A percentile compares a stretch with the other conserved stretches of the same genome.
These are phyloP conservation scores for Platichthys stellatus DNA, from an alignment of 2,113 vertebrate species.

Conservation along the genomic window DNA sequence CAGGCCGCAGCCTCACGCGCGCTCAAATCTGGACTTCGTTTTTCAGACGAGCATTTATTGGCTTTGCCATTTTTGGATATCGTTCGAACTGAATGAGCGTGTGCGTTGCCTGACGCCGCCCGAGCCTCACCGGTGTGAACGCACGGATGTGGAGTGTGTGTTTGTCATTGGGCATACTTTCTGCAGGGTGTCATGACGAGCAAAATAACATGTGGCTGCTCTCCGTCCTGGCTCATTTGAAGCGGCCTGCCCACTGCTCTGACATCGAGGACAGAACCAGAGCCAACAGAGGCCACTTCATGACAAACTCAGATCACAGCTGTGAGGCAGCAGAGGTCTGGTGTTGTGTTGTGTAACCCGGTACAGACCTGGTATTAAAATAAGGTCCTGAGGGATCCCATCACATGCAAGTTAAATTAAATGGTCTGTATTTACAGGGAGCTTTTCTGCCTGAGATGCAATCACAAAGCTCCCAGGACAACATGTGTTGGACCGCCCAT, in stretches of 20 bases:
- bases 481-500: no score
- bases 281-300: slow-evolving; percentile 11
- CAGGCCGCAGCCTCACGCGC: slow-evolving; percentile 43
- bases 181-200: slow-evolving; percentile 61
- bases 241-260: slow-evolving; percentile 24
- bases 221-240: neutral
- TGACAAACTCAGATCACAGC: slow-evolving; percentile 9
- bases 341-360: neutral
- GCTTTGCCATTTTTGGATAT: slow-evolving; percentile 74
- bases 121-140: neutral
- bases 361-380: neutral
- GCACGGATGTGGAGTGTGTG: neutral
- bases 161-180: slow-evolving; percentile 67
- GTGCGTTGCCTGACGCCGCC: slow-evolving; percentile 29
- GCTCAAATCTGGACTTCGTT: slow-evolving; percentile 55
- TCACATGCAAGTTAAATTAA: neutral
- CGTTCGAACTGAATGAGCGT: slow-evolving; percentile 13
- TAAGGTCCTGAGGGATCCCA: neutral
- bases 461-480: no score
- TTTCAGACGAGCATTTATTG: slow-evolving; percentile 54
- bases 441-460: no score
- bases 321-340: slow-evolving; percentile 2
- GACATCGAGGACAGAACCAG: slow-evolving; percentile 29
- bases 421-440: no score
- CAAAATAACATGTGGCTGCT: slow-evolving; percentile 53